These are phyloP conservation scores for Drosophila greeni DNA, from an alignment of 2,888 invertebrate species.

Conservation along the genomic window DNA sequence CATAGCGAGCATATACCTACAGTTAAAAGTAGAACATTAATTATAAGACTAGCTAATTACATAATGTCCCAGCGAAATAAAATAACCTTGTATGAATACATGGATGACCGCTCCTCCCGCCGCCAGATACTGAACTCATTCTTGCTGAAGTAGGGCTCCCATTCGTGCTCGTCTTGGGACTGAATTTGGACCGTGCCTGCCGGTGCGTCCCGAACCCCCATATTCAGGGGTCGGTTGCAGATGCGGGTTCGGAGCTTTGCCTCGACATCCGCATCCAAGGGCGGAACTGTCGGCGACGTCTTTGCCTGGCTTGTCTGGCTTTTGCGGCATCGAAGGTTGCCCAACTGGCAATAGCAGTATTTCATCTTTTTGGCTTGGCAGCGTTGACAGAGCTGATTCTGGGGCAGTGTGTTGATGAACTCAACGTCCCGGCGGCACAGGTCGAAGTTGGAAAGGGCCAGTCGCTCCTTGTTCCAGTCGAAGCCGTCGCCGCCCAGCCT, in stretches of 20 bases:
- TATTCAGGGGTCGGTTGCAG: conserved; percentile 69
- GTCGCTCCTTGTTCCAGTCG: conserved; percentile 83
- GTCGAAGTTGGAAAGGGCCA: conserved; percentile 81
- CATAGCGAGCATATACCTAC: conserved; percentile 86
- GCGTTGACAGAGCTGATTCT: conserved; percentile 79
- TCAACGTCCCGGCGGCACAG: conserved; percentile 82
- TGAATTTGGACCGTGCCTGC: conserved; percentile 55
- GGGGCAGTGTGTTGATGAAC: conserved; percentile 80
- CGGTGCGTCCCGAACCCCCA: conserved; percentile 35
- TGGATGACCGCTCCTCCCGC: conserved; percentile 84
- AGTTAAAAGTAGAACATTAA: background rate
- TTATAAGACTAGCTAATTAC: background rate
- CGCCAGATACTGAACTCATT: conserved; percentile 90
- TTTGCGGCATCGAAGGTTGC: conserved; percentile 66
- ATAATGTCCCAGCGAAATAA: background rate
- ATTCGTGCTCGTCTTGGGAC: conserved; percentile 61
- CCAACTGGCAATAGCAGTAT: conserved; percentile 72
- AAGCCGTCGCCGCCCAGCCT: conserved; percentile 80
- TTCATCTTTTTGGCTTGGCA: conserved; percentile 73
- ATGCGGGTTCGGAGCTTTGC: conserved; percentile 77
- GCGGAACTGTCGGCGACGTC: background rate
- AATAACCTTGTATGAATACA: conserved; percentile 87
- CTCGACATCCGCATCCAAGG: conserved; percentile 4
- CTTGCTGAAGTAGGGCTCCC: conserved; percentile 88
- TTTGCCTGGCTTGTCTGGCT: conserved; percentile 23